Base-by-base conservation (phyloP, 2,797 vertebrate species). In the Sebastiscus tertius region DNA sequence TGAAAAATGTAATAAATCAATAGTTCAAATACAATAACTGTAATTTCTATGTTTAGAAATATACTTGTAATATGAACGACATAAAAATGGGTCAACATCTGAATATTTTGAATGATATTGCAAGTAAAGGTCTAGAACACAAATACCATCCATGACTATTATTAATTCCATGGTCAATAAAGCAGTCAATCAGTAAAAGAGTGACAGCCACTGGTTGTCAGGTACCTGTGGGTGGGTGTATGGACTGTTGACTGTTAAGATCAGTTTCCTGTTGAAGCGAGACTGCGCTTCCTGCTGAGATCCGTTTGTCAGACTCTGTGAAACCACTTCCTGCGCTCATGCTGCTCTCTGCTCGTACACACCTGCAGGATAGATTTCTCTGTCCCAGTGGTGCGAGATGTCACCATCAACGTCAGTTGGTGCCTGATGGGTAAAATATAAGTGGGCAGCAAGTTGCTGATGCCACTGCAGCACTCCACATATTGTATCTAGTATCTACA, bases 291-390 rank as follows among this genome's bases (percentile, higher is more conserved):
- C 94, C 95, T 94, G 89, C 76, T 72, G 67, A 52, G 54, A 70
- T 84, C 5, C 5, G 64, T 72, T 82, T 78, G 61, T 85, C 66
- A 74, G 72, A 78, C 75, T 82, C 76, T 84, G 39, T 49, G 80
- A 90, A 95, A 93, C 95, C 95, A 95, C 95, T 95, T 96, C 96
- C 95, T 95, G 92, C 52, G 2, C 72, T 88, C 71, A 59, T 60
- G 55, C 22, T 69, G 55, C 74, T 92, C 71, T 87, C 39, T 63
- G 75, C 39, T 72, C 18, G 2, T 13, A 55, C 76, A 83, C 90
- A 93, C 91, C 92, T 93, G 87, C 89, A 89, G 75, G 36, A 77
- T 61, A 55, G 29, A 36, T 16, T 75, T 78, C 66, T 73, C 27
- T 46, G 27, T 60, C n/a, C 31, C 12, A 26, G 4, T 20, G 1